phyloP scores from a whole-genome alignment of 1,140 invertebrate species.

The Campoletis sonorensis region DNA sequence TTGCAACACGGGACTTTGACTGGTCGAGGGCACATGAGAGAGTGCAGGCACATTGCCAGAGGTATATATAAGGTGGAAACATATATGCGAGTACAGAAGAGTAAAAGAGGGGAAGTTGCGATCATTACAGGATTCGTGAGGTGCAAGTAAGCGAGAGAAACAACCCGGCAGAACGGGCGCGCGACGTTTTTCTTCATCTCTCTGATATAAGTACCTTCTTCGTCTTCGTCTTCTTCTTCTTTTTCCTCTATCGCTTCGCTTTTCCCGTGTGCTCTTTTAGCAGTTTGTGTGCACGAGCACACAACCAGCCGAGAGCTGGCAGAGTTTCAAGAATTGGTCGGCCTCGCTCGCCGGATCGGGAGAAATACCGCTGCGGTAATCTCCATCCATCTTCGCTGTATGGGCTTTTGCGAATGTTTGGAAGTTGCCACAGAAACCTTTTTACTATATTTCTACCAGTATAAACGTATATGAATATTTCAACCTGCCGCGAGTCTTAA shows the following conservation, averaged over 20 bases:
- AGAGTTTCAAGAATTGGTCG: constrained; percentile 1
- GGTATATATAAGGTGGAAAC: background rate
- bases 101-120: background rate
- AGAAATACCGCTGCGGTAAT: constrained; percentile 13
- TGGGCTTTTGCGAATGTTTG: background rate
- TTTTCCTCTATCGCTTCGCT: background rate
- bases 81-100: background rate
- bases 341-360: background rate
- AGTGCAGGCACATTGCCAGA: background rate
- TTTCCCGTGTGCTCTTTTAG: background rate
- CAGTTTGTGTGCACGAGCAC: background rate
- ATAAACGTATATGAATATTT: too few species aligned
- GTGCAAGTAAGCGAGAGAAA: background rate
- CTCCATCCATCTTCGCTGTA: background rate
- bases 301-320: background rate
- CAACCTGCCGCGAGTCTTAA: too few species aligned
- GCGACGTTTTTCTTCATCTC: background rate
- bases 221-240: background rate
- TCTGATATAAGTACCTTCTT: background rate
- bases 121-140: constrained; percentile 3
- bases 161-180: background rate
- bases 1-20: background rate
- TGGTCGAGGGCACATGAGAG: background rate
- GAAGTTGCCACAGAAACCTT: too few species aligned
- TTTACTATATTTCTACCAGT: too few species aligned